Conservation (phyloP, 1,140 invertebrate species). For the Homarus americanus region DNA sequence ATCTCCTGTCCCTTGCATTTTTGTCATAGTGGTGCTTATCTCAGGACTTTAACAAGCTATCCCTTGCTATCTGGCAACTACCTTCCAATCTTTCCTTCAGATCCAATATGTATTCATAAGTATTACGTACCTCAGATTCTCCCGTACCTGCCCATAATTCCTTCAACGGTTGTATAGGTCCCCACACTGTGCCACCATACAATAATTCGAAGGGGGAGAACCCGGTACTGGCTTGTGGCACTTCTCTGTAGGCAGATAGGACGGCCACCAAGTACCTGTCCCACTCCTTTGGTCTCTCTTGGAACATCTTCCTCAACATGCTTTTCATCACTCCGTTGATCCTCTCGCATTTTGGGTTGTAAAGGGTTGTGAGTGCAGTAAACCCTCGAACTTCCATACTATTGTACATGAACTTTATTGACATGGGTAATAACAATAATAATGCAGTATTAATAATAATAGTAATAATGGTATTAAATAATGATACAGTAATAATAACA, state of each 20-base stretch:
- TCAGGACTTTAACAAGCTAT: background rate
- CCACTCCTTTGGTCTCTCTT: slow-evolving; percentile 20
- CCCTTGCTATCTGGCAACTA: background rate
- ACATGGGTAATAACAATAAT: too few relatives aligned
- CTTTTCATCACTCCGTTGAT: slow-evolving; percentile 23
- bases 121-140: background rate
- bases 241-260: slow-evolving; percentile 17
- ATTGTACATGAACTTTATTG: too few relatives aligned
- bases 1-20: background rate
- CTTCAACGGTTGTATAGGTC: slow-evolving; percentile 7
- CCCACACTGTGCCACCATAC: slow-evolving; percentile 21
- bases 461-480: too few relatives aligned
- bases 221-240: slow-evolving; percentile 35
- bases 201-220: slow-evolving; percentile 22
- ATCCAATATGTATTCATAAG: background rate
- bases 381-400: too few relatives aligned
- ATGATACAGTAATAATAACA: too few relatives aligned
- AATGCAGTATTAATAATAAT: too few relatives aligned
- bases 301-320: slow-evolving; percentile 30
- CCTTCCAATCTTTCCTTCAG: slow-evolving; percentile 14
- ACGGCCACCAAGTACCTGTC: slow-evolving; percentile 21
- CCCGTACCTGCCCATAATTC: background rate
- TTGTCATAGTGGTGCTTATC: slow-evolving; percentile 36
- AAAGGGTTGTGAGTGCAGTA: background rate
- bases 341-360: slow-evolving; percentile 15